Evolutionary conservation across 2,888 invertebrate genomes (phyloP).

Genomic region (Malachius bipustulatus): DNA sequence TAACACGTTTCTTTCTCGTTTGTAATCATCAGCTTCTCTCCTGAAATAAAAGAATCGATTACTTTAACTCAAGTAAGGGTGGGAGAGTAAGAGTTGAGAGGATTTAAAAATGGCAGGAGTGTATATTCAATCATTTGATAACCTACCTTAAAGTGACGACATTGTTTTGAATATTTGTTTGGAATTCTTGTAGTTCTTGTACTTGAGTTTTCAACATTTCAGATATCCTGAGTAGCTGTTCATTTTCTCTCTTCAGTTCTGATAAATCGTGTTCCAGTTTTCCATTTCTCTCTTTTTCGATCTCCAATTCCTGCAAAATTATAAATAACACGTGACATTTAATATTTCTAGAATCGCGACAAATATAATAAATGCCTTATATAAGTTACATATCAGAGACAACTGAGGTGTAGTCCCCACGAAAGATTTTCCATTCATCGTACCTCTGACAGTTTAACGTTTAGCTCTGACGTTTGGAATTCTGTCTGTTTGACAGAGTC

Average conservation of each 20-base stretch:
- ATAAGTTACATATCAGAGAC: background rate
- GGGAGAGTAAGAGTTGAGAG: too few species aligned
- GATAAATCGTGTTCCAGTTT: conserved; percentile 44
- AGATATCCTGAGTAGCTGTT: conserved; percentile 52
- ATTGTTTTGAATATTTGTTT: conserved; percentile 49
- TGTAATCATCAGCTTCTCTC: conserved; percentile 46
- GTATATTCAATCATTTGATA: conserved; percentile 4
- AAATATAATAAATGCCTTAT: conserved; percentile 1
- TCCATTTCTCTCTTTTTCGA: conserved; percentile 37
- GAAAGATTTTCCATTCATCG: conserved; percentile 7
- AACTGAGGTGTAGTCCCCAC: background rate
- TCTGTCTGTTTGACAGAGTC: conserved; percentile 52
- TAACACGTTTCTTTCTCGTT: conserved; percentile 50
- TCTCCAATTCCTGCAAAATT: conserved; percentile 42
- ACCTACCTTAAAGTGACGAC: conserved; percentile 39
- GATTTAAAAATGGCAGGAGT: background rate
- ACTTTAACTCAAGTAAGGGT: too few species aligned
- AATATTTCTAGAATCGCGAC: too few species aligned
- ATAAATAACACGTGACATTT: conserved; percentile 5
- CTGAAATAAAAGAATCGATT: conserved; percentile 41
- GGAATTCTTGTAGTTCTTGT: conserved; percentile 46
- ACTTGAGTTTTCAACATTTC: conserved; percentile 55
- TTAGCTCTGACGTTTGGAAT: conserved; percentile 58
- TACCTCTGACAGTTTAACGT: conserved; percentile 45
- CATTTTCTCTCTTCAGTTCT: conserved; percentile 41